A percentile compares a stretch with the other conserved stretches of the same genome.
These are phyloP conservation scores for Amiota minor DNA, from an alignment of 2,888 invertebrate genomes.

Conservation along the genomic window DNA sequence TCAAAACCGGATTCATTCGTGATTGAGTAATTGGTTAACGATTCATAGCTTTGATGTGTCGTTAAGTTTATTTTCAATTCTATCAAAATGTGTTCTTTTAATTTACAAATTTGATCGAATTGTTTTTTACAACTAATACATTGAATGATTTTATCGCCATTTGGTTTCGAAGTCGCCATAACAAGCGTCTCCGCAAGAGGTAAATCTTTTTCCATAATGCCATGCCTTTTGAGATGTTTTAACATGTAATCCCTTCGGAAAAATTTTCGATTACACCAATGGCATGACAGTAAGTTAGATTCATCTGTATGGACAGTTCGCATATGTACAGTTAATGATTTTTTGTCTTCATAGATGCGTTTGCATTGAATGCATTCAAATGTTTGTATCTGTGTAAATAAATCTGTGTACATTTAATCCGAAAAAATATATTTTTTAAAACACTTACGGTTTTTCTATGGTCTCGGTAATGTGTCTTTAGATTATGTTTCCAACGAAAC, in stretches of 20 bases:
- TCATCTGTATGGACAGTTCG: conserved; percentile 60
- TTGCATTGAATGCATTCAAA: conserved; percentile 58
- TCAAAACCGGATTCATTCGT: conserved; percentile 70
- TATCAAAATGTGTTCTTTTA: conserved; percentile 61
- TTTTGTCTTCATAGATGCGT: conserved; percentile 62
- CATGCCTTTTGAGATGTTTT: conserved; percentile 64
- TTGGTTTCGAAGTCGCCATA: conserved; percentile 61
- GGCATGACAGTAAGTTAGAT: conserved; percentile 64
- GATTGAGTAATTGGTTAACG: conserved; percentile 67
- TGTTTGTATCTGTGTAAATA: conserved; percentile 46
- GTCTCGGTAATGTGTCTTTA: conserved; percentile 61
- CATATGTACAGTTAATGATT: conserved; percentile 66
- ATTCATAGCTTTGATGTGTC: conserved; percentile 52
- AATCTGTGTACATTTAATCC: not conserved
- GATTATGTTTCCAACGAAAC: conserved; percentile 71
- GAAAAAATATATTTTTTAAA: not conserved
- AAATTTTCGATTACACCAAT: conserved; percentile 69
- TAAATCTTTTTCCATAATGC: conserved; percentile 56
- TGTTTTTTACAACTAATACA: conserved; percentile 66
- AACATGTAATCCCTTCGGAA: conserved; percentile 66
- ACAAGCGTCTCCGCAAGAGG: conserved; percentile 61
- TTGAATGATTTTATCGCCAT: conserved; percentile 61
- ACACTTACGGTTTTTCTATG: conserved; percentile 43
- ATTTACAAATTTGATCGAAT: conserved; percentile 56
- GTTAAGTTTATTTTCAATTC: conserved; percentile 50